Conservation (phyloP, 2,888 invertebrate species). For the Spilosoma lubricipeda region DNA sequence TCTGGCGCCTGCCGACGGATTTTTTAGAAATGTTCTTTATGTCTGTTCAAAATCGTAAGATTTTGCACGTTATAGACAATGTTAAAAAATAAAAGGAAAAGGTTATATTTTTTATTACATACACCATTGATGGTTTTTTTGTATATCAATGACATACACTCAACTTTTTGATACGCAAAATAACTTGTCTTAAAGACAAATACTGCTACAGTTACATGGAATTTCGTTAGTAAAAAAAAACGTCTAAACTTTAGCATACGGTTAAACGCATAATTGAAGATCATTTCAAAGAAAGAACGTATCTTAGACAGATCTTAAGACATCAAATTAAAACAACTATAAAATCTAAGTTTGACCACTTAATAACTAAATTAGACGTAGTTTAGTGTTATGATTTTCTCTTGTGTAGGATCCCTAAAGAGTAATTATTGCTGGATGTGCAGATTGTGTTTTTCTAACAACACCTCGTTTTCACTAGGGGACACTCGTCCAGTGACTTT, state of each 20-base stretch:
- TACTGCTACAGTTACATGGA: too few species aligned
- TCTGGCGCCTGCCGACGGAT: slow-evolving; percentile 4
- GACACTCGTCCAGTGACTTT: background rate
- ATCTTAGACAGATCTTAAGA: too few species aligned
- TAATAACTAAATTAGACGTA: background rate
- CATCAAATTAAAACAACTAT: too few species aligned
- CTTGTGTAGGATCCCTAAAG: background rate
- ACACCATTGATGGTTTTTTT: too few species aligned
- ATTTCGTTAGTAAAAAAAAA: too few species aligned
- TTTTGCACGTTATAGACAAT: background rate
- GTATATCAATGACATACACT: too few species aligned
- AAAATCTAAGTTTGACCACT: too few species aligned
- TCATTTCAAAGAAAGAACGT: too few species aligned
- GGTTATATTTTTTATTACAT: background rate
- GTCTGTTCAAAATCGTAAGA: background rate
- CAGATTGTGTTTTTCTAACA: background rate
- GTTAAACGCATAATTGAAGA: too few species aligned
- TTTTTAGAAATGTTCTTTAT: background rate
- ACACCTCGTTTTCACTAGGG: background rate
- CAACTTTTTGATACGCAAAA: background rate
- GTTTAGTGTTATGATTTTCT: background rate
- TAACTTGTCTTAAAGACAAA: background rate
- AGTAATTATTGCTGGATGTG: background rate
- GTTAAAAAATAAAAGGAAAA: background rate
- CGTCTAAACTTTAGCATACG: too few species aligned